Evolutionary conservation across 2,888 invertebrate genomes (phyloP), one percentile per base, ranked within the genome.

Genomic region (Oxycera nigricornis): DNA sequence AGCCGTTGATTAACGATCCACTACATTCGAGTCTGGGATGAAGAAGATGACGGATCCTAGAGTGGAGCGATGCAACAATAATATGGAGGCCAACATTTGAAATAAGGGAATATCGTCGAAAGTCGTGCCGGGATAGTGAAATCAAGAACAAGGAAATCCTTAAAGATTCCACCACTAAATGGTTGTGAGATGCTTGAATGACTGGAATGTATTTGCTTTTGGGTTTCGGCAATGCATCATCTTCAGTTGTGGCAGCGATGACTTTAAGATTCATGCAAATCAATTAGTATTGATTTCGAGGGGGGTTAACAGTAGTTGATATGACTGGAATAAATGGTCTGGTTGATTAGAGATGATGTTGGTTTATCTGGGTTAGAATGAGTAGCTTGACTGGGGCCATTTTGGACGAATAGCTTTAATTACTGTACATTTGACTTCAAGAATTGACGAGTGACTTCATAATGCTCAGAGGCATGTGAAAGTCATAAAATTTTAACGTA

Each of bases 231-330:
- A 55, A 22, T 17, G 9, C n/a, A 7, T 11, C 35, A 35, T 35
- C 35, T 35, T 17, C n/a, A 50, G 3, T 7, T 17, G n/a, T 50
- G 14, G 17, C 17, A 2, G 26, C 22, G 9, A 26, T 14, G 20
- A 61, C 61, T 67, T 67, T 67, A 67, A 67, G 65, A 61, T 57
- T 65, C 65, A 72, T 55, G 52, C 57, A 72, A 74, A 55, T 50
- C 74, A 74, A 74, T 74, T 74, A 74, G 74, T 72, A 74, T 74
- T 65, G 74, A 74, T 74, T 61, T n/a, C n/a, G n/a, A n/a, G n/a
- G n/a, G n/a, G n/a, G n/a, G n/a, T n/a, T n/a, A n/a, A n/a, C n/a
- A n/a, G n/a, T n/a, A n/a, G n/a, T n/a, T n/a, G n/a, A n/a, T n/a
- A n/a, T n/a, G n/a, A n/a, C n/a, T n/a, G n/a, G n/a, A n/a, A n/a